These are phyloP conservation scores for Aphrophora alni DNA, from an alignment of 2,888 invertebrate genomes.

Conservation along the genomic window DNA sequence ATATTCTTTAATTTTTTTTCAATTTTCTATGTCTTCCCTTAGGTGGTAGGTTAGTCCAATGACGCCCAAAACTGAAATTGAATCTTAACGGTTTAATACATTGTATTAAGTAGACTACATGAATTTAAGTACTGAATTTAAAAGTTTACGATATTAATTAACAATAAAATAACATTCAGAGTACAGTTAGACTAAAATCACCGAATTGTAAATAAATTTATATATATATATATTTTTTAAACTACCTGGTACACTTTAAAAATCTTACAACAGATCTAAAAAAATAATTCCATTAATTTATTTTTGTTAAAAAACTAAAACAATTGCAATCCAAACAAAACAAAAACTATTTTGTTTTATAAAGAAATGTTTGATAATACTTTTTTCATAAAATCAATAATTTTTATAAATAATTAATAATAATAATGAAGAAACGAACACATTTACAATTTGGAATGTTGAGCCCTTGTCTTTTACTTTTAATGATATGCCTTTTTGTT, in stretches of 20 bases:
- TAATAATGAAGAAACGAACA: not conserved
- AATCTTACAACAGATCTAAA: slow-evolving; percentile 5
- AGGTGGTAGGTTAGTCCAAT: not conserved
- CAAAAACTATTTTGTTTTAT: not conserved
- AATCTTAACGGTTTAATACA: not conserved
- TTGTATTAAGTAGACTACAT: not conserved
- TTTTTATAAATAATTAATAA: not conserved
- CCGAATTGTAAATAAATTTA: not conserved
- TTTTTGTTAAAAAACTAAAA: not conserved
- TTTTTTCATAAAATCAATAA: not conserved
- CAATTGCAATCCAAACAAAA: not conserved
- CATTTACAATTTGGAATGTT: not conserved
- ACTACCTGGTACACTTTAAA: not conserved
- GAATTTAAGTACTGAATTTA: not conserved
- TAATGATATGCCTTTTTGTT: not conserved
- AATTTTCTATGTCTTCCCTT: not conserved
- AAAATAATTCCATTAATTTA: not conserved
- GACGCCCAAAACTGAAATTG: not conserved
- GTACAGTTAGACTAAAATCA: not conserved
- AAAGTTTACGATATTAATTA: not conserved
- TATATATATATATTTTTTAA: not conserved
- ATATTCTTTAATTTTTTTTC: not conserved
- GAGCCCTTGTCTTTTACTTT: not conserved
- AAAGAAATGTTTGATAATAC: not conserved
- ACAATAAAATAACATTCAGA: not conserved